Evolutionary conservation across 2,113 vertebrate genomes (phyloP), one percentile per base, ranked within the genome.

Genomic region (Megaleporinus macrocephalus): DNA sequence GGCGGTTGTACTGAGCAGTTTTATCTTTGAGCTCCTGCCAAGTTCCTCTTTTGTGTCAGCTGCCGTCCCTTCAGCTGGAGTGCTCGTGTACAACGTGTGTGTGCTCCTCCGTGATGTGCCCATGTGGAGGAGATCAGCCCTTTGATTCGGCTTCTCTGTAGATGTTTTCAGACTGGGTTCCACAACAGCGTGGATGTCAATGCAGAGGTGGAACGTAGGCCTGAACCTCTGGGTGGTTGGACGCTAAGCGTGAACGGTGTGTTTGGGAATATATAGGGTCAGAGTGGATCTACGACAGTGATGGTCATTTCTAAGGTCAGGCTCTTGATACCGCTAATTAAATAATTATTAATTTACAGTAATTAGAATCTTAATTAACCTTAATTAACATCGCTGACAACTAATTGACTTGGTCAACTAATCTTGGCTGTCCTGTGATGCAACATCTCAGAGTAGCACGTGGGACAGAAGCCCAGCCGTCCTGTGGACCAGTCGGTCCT

Each of bases 1-100:
- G 5, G 62, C 61, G 78, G 29, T 22, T 79, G 36, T 55, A 47
- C 41, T 65, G 73, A 15, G 57, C 16, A 15, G 63, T 53, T 68
- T 68, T 16, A 18, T 13, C 36, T 71, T 12, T 36, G 15, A 24
- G 26, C 51, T 72, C 15, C 9, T 77, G 49, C 55, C 7, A 44
- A 30, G 62, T 73, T 73, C 27, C 11, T 20, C 22, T 76, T 62
- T 47, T 12, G n/a, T 76, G 29, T n/a, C 15, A 36, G 4, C 29
- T 33, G 44, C 22, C 7, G 22, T 24, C 49, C 6, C 20, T 78
- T 55, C 51, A 22, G 18, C 29, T 78, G 65, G 18, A 26, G 24
- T 57, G 26, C 53, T 57, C n/a, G n/a, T n/a, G 2, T 57, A 7
- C 41, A 44, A 44, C 11, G 10, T 44, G 41, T 57, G 20, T 57